Evolutionary conservation across 2,113 vertebrate genomes (phyloP), one percentile per base, ranked within the genome.

Genomic region (Melanerpes aurifrons): DNA sequence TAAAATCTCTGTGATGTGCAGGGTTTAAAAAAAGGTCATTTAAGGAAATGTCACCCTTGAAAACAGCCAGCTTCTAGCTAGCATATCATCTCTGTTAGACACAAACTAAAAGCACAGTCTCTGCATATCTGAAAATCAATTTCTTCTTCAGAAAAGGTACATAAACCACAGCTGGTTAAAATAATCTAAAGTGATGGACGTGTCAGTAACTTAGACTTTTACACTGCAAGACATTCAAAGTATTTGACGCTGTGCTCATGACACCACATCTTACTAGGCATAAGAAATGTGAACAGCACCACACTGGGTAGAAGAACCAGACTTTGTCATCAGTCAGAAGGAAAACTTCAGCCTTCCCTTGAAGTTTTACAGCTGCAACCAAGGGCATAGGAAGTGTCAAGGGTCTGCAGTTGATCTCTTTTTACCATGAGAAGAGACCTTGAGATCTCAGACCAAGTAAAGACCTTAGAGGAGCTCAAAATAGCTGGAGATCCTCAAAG

Each of bases 1-100:
- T 94, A 74, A 66, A 94, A 93, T 81, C 76, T 82, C 68, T 47
- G 21, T 76, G 87, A 92, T 66, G 90, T 4, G 29, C 69, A 53
- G 15, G 28, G 31, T 72, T 40, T 25, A 82, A 87, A 69, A 56
- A 71, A 70, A 74, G 8, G 53, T 29, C 45, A 80, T 70, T 88
- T 77, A 69, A 67, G 21, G 62, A 91, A 90, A 31, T 31, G 61
- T 58, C 1, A 2, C 45, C 75, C 70, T 76, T 92, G 85, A 24
- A 81, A 96, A 83, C 32, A 89, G 48, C 26, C 56, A 67, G 19
- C 83, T 91, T 83, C 59, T 25, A 82, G 72, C 74, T 50, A 84
- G 79, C 10, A 16, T 83, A 18, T 73, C 59, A 72, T 86, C 67
- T 97, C 74, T 66, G 63, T 71, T 83, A 81, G 3, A 67, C 9